Percentiles rank a stretch among this genome's conserved stretches.
Conservation (phyloP, 2,888 invertebrate species). For the Thera britannica region DNA sequence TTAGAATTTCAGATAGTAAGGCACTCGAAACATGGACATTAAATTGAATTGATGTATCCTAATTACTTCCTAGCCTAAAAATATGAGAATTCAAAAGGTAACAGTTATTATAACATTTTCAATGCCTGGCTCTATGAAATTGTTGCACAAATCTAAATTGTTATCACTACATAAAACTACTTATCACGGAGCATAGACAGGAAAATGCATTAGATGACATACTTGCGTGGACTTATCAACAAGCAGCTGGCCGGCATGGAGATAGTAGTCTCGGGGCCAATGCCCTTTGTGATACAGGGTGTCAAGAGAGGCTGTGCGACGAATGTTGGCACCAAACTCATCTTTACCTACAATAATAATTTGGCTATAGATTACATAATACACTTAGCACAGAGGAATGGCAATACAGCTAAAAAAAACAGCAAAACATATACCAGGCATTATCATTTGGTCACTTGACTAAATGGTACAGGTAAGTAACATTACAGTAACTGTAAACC, state of each 20-base stretch:
- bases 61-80: too few species aligned
- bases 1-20: too few species aligned
- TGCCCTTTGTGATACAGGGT: conserved; percentile 91
- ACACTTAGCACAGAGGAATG: too few species aligned
- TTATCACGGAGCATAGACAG: conserved; percentile 13
- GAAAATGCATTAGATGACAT: conserved; percentile 48
- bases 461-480: too few species aligned
- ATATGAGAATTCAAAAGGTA: too few species aligned
- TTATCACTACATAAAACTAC: not conserved
- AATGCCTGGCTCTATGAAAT: not conserved
- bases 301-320: conserved; percentile 91
- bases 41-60: too few species aligned
- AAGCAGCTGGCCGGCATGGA: conserved; percentile 87
- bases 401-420: too few species aligned
- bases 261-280: conserved; percentile 90
- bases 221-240: conserved; percentile 93
- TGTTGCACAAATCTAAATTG: not conserved
- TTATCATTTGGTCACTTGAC: too few species aligned
- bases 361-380: too few species aligned
- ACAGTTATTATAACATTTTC: not conserved
- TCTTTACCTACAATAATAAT: conserved; percentile 66
- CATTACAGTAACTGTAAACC: too few species aligned
- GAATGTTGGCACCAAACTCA: conserved; percentile 86
- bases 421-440: too few species aligned
- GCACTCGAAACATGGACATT: too few species aligned